Evolutionary conservation across 53 echinoderm and acorn worm species (phyloP), one percentile per base, ranked within the genome.

Genomic region (Patiria pectinifera): DNA sequence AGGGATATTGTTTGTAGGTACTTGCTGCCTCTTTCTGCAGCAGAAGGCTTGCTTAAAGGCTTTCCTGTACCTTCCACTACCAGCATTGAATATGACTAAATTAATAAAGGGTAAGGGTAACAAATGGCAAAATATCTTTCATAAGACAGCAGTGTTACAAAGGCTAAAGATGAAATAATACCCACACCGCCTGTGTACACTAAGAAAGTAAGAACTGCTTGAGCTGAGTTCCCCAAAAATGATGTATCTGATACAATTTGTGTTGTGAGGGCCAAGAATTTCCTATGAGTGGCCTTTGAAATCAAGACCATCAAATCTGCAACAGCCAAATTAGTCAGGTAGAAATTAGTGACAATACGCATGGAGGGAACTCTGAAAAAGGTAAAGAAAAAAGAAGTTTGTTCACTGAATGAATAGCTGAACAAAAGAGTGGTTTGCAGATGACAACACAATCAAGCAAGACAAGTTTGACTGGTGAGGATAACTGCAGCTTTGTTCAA

Each of bases 361-460:
- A 76, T 76, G 4, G 26, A 76, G 25, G 35, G 35, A 35, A 35
- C 35, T 35, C 35, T 35, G 35, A 35, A 35, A 35, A 35, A 1
- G 44, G 76, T 76, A n/a, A 76, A 76, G 76, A 76, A 76, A 24
- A 25, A 76, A 43, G 76, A 76, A n/a, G n/a, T n/a, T n/a, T n/a
- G n/a, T n/a, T n/a, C 49, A 49, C 49, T 49, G 6, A 6, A 49
- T 49, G 49, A 49, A 49, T 49, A 49, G 6, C 49, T 49, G 49
- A 49, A 49, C 49, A 49, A 49, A 49, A 49, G n/a, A 49, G 49
- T 49, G 49, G 49, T 49, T 49, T 49, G 49, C 49, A 49, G 49
- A 49, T 6, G 49, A 49, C 49, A 6, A 49, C 49, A 49, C 3
- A 49, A 49, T 49, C 6, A 4, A 6, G 49, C 49, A 49, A 49